Conservation (phyloP, 1,140 invertebrate species). For the Bombus impatiens region DNA sequence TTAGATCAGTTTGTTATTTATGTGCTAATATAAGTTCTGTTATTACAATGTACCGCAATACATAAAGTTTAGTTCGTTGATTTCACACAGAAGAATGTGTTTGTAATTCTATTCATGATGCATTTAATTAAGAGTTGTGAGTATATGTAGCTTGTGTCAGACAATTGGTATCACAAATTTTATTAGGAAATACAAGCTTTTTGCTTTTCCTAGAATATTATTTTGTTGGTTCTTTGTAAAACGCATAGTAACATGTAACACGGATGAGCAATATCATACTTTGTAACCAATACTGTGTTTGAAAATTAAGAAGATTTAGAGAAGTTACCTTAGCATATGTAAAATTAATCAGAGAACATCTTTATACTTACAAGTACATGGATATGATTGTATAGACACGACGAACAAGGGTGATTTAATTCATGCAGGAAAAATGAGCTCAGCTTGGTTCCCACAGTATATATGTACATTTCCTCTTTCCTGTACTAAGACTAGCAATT, state of each 20-base stretch:
- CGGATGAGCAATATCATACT: no score
- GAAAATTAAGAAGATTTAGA: not conserved
- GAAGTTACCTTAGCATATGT: not conserved
- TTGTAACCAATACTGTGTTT: no score
- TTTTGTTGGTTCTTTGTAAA: not conserved
- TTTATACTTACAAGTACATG: slow-evolving; percentile 22
- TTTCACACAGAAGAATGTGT: slow-evolving; percentile 32
- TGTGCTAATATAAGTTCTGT: not conserved
- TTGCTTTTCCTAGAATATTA: not conserved
- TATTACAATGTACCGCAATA: not conserved
- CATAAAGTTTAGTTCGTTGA: not conserved
- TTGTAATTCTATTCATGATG: slow-evolving; percentile 27
- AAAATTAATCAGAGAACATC: slow-evolving; percentile 1
- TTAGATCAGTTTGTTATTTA: not conserved
- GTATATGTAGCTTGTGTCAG: not conserved
- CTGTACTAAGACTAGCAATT: slow-evolving; percentile 66
- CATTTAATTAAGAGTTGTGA: slow-evolving; percentile 34
- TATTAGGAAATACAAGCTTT: slow-evolving; percentile 22
- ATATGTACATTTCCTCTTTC: slow-evolving; percentile 65
- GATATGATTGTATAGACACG: slow-evolving; percentile 25
- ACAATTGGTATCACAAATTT: not conserved
- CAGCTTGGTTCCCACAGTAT: slow-evolving; percentile 66
- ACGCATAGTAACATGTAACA: not conserved
- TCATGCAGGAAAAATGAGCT: slow-evolving; percentile 71
- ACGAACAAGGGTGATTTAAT: slow-evolving; percentile 62